Conservation (phyloP, 2,888 invertebrate genomes). For the Chymomyza amoena region DNA sequence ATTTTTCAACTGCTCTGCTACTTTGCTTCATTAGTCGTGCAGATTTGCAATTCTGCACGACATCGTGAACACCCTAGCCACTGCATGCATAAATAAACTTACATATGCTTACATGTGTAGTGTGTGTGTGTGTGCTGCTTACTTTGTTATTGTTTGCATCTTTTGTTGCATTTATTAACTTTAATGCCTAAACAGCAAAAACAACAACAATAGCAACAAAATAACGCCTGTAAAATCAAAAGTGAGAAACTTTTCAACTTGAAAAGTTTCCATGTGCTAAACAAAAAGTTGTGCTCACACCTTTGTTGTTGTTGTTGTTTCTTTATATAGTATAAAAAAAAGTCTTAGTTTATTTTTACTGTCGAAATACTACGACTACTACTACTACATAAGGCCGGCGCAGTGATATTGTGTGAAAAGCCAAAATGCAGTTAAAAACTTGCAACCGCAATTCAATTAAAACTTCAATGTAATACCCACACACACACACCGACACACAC, state of each 20-base stretch:
- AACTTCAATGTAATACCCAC: constrained; percentile 55
- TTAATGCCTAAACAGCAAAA: constrained; percentile 17
- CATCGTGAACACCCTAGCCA: too few relatives aligned
- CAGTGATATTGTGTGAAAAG: constrained; percentile 7
- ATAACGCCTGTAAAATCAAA: constrained; percentile 38
- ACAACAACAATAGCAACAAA: constrained; percentile 7
- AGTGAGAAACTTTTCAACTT: constrained; percentile 54
- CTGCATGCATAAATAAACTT: background rate
- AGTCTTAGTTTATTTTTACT: background rate
- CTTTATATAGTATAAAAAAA: background rate
- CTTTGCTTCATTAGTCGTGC: too few relatives aligned
- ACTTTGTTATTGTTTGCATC: background rate
- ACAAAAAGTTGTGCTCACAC: constrained; percentile 46
- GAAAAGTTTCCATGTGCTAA: constrained; percentile 40
- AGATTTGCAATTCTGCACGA: too few relatives aligned
- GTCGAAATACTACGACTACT: background rate
- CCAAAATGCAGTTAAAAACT: constrained; percentile 66
- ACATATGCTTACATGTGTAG: background rate
- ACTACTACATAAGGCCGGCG: background rate
- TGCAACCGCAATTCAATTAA: constrained; percentile 70
- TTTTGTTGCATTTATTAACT: constrained; percentile 32
- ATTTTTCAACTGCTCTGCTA: background rate
- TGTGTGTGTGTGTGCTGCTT: constrained; percentile 19
- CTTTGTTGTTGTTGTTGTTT: constrained; percentile 32
- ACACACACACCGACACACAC: too few relatives aligned